Percentiles rank a stretch among this genome's conserved stretches.
Conservation (phyloP, 2,113 vertebrate species). For the Thunnus maccoyii region DNA sequence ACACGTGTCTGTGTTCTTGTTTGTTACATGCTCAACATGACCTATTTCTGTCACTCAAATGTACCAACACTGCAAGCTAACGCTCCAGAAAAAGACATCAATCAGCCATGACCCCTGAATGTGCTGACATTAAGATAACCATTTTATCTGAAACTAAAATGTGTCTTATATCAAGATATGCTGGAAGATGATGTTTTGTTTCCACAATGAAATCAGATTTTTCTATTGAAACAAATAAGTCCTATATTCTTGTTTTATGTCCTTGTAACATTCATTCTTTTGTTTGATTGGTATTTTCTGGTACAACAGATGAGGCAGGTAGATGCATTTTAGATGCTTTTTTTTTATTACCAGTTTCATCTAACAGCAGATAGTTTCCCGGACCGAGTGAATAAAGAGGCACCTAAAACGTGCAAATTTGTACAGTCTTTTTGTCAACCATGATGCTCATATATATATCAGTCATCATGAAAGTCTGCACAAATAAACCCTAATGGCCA, state of each 20-base stretch:
- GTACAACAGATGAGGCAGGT: not conserved
- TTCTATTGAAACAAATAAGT: not conserved
- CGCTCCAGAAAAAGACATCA: slow-evolving; percentile 4
- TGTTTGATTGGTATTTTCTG: not conserved
- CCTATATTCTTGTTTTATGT: not conserved
- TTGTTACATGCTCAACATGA: slow-evolving; percentile 18
- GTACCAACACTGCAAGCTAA: slow-evolving; percentile 2
- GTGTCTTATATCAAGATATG: not conserved
- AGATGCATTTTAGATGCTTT: not conserved
- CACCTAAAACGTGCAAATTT: not conserved
- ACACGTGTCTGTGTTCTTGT: slow-evolving; percentile 18
- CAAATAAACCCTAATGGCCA: no score
- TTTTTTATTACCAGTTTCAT: not conserved
- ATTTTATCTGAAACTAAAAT: slow-evolving; percentile 14
- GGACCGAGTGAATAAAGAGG: not conserved
- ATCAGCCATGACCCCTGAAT: slow-evolving; percentile 15
- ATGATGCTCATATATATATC: no score
- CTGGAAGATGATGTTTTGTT: not conserved
- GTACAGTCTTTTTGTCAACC: no score
- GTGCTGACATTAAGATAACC: slow-evolving; percentile 21
- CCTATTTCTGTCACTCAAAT: slow-evolving; percentile 57
- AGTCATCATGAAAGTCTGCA: no score
- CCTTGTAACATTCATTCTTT: not conserved
- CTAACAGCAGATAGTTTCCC: not conserved
- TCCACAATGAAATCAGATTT: not conserved